Percentiles rank a stretch among this genome's conserved stretches.
Conservation (phyloP, 2,888 invertebrate species). For the Lasioglossum marginatum region DNA sequence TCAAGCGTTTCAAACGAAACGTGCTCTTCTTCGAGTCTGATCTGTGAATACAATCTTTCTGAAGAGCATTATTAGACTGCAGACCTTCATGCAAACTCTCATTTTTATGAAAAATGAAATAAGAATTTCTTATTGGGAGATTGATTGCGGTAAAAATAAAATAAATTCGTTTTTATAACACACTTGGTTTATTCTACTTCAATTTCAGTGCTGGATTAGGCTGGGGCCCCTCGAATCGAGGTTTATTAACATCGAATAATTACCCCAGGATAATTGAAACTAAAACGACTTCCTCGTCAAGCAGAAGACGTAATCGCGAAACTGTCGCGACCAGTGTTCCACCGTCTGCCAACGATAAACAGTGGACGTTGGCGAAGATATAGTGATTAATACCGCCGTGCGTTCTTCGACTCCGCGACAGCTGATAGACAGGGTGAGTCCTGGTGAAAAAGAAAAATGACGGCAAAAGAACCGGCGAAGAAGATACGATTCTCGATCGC, state of each 20-base stretch:
- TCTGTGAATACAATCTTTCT: no score
- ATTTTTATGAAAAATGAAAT: background rate
- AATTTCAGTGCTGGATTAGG: no score
- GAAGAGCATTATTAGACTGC: background rate
- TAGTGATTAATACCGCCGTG: background rate
- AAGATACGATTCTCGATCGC: conserved; percentile 35
- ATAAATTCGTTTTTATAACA: no score
- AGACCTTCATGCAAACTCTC: background rate
- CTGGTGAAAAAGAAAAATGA: background rate
- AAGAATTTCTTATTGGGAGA: no score
- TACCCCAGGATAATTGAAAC: background rate
- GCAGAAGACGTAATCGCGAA: conserved; percentile 1
- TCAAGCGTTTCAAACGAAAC: background rate
- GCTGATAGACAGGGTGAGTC: background rate
- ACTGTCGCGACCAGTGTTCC: conserved; percentile 20
- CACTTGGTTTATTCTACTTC: no score
- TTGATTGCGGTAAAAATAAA: no score
- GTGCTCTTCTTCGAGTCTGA: background rate
- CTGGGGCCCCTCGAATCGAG: no score
- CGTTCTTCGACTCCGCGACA: background rate
- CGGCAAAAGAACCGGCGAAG: background rate
- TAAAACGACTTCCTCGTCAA: background rate
- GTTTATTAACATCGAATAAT: background rate
- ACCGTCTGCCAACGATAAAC: conserved; percentile 51
- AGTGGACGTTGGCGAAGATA: conserved; percentile 37